These are phyloP conservation scores for Auanema sp. DNA, from an alignment of 2,888 invertebrate species.

Conservation along the genomic window DNA sequence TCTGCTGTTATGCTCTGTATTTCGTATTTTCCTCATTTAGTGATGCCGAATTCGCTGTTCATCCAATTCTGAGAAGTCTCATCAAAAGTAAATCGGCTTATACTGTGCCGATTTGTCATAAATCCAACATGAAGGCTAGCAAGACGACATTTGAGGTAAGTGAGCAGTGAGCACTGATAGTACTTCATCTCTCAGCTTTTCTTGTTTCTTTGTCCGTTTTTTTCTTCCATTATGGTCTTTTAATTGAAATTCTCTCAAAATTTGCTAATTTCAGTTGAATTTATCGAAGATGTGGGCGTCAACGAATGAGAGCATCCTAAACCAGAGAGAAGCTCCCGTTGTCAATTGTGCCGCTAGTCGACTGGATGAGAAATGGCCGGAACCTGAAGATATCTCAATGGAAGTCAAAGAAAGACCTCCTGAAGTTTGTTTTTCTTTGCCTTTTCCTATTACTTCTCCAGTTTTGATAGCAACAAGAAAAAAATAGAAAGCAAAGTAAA, in stretches of 20 bases:
- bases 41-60: slow-evolving; percentile 34
- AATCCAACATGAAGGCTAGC: slow-evolving; percentile 32
- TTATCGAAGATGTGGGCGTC: slow-evolving; percentile 38
- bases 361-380: slow-evolving; percentile 36
- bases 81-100: slow-evolving; percentile 46
- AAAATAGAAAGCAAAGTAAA: neutral
- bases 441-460: neutral
- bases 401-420: neutral
- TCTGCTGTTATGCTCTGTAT: neutral
- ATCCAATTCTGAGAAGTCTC: slow-evolving; percentile 40
- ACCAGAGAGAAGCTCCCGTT: slow-evolving; percentile 31
- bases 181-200: no score
- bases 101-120: slow-evolving; percentile 25
- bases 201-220: no score
- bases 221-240: neutral
- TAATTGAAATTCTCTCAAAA: neutral
- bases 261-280: slow-evolving; percentile 25
- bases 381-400: slow-evolving; percentile 23
- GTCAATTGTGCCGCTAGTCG: slow-evolving; percentile 6
- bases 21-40: slow-evolving; percentile 8
- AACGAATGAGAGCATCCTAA: slow-evolving; percentile 30
- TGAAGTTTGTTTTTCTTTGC: neutral
- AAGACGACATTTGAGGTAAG: slow-evolving; percentile 41
- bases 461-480: neutral
- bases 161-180: no score